Evolutionary conservation across 2,888 invertebrate species (phyloP), one percentile per base, ranked within the genome.

Genomic region (Drosophila hamatofila): DNA sequence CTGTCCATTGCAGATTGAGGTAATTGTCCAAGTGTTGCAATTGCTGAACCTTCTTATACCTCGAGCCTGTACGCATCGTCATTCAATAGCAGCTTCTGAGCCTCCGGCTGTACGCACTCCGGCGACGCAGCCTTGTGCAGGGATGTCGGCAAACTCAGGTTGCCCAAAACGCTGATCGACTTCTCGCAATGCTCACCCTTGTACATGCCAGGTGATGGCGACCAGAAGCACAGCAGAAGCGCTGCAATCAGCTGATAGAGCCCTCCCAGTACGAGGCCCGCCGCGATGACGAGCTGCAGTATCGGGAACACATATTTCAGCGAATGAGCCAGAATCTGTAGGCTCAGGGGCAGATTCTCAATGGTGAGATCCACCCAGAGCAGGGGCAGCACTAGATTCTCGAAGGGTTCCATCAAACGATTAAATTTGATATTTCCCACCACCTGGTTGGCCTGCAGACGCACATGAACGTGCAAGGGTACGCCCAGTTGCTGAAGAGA

Each of bases 391-490:
- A 95, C 94, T 67, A 95, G 93, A 65, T 95, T 94, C 74, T 95
- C 95, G 78, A 96, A 94, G 0, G 94, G 94, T 23, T 90, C 92
- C 35, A 95, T 94, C 80, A 94, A 93, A 0, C 94, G 92, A 87
- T 96, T 96, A 46, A 94, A 96, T 23, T 92, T 91, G 0, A 95
- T 95, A 46, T 94, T 93, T 21, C 95, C 93, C 79, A 96, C 95
- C 0, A 96, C 94, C 7, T 97, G 92, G 91, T 97, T 97, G 25
- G 96, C 94, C 92, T 97, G 97, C 42, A 96, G 93, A 67, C 95
- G 95, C 18, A 96, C 94, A 16, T 94, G 93, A 0, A 95, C 94
- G 27, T 94, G 91, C 66, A 97, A 78, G 0, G 96, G 96, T 0
- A 95, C 93, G 11, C 97, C 97, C 6, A 96, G 79, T 62, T 94